phyloP scores from a whole-genome alignment of 1,140 invertebrate species.

The Plutomurus gul region DNA sequence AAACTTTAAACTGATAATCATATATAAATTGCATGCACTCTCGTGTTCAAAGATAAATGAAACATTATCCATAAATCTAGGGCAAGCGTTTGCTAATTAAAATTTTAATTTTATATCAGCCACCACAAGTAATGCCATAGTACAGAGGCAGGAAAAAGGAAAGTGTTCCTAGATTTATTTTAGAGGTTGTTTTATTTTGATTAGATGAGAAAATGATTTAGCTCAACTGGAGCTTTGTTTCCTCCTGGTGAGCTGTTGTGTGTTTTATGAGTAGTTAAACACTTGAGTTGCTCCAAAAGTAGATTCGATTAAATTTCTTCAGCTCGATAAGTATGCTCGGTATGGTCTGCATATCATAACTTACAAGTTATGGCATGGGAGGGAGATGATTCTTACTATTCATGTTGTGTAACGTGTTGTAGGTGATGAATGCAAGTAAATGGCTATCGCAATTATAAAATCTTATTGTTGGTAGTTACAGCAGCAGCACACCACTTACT shows the following conservation, averaged over 20 bases:
- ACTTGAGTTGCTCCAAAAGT: not conserved
- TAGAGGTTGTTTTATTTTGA: constrained; percentile 25
- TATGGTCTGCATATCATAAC: not conserved
- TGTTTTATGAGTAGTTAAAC: not conserved
- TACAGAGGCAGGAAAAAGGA: not conserved
- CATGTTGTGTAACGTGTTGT: not conserved
- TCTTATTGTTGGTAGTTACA: not conserved
- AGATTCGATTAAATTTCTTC: constrained; percentile 18
- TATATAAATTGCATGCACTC: not conserved
- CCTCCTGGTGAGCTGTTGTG: not conserved
- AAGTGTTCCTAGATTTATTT: not conserved
- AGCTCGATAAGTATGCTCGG: not conserved
- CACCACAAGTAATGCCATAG: not conserved
- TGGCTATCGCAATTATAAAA: constrained; percentile 21
- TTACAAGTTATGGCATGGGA: constrained; percentile 17
- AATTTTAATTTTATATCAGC: not conserved
- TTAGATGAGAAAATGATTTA: constrained; percentile 6
- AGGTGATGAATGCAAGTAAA: constrained; percentile 3
- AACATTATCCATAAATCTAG: not conserved
- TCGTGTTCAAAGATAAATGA: not conserved
- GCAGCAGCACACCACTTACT: too few species aligned
- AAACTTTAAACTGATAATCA: not conserved
- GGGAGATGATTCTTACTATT: not conserved
- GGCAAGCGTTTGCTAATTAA: not conserved
- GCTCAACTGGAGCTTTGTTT: not conserved